Percentiles rank a stretch among this genome's conserved stretches.
Evolutionary conservation across 2,888 invertebrate genomes (phyloP).

Genomic region (Fissipunctia ypsillon): DNA sequence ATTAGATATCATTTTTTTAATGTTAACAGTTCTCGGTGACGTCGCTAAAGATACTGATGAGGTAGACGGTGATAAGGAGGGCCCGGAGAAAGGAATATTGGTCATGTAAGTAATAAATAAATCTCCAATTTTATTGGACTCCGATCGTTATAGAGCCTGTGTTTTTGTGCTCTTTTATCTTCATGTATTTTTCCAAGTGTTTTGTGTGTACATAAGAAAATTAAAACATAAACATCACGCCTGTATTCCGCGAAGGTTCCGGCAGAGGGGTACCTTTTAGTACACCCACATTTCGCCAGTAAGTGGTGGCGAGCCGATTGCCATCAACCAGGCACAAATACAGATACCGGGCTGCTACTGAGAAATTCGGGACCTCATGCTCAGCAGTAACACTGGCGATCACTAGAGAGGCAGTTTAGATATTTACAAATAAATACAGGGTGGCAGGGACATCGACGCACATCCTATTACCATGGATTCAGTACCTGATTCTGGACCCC

Average conservation of each 20-base stretch:
- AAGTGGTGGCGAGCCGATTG: not conserved
- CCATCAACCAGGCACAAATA: not conserved
- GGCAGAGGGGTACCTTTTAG: not conserved
- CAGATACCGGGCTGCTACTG: not conserved
- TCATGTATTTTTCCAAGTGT: not conserved
- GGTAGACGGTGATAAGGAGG: conserved; percentile 71
- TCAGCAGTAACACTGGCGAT: not conserved
- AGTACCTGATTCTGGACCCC: too few species aligned
- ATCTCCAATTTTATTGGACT: not conserved
- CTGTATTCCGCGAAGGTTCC: not conserved
- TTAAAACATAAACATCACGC: not conserved
- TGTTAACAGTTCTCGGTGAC: conserved; percentile 76
- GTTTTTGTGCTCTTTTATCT: not conserved
- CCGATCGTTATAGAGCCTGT: not conserved
- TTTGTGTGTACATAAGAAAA: not conserved
- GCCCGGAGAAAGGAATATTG: conserved; percentile 79
- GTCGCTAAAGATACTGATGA: conserved; percentile 75
- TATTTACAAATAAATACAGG: not conserved
- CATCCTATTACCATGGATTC: too few species aligned
- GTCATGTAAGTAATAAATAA: conserved; percentile 73
- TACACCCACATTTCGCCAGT: not conserved
- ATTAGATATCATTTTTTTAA: not conserved
- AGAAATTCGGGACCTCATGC: not conserved
- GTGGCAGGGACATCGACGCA: too few species aligned
- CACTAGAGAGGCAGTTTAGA: not conserved